Percentiles rank a stretch among this genome's conserved stretches.
Conservation (phyloP, 1,140 invertebrate genomes). For the Orussus abietinus region DNA sequence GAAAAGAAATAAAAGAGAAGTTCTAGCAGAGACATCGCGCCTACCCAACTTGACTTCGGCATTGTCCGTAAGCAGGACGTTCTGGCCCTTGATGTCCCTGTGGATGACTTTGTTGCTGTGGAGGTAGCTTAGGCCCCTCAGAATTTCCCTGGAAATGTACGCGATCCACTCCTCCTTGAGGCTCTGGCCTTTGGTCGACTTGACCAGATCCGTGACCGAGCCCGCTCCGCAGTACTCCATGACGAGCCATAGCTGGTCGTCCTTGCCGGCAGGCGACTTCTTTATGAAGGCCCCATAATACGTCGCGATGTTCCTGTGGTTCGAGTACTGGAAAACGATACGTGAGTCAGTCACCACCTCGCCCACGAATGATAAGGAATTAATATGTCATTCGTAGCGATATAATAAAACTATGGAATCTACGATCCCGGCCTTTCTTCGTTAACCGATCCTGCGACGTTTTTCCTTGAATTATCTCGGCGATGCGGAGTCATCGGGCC, state of each 20-base stretch:
- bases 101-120: constrained; percentile 99
- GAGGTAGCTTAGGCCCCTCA: constrained; percentile 93
- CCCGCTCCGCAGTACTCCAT: constrained; percentile 99
- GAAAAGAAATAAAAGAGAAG: constrained; percentile 1
- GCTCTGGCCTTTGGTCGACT: constrained; percentile 96
- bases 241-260: constrained; percentile 99
- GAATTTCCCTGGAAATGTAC: constrained; percentile 96
- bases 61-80: constrained; percentile 98
- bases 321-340: constrained; percentile 76
- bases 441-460: no score
- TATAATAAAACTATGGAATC: no score
- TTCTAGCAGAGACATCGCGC: constrained; percentile 22
- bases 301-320: constrained; percentile 99
- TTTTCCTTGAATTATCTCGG: no score
- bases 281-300: constrained; percentile 99
- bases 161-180: constrained; percentile 99
- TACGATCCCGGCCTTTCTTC: no score
- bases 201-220: constrained; percentile 98
- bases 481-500: no score
- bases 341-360: background rate
- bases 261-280: constrained; percentile 96
- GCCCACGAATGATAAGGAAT: no score
- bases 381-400: no score
- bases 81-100: constrained; percentile 99
- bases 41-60: constrained; percentile 96